A percentile compares a stretch with the other conserved stretches of the same genome.
Conservation (phyloP, 2,888 invertebrate genomes). For the Thalpophila matura region DNA sequence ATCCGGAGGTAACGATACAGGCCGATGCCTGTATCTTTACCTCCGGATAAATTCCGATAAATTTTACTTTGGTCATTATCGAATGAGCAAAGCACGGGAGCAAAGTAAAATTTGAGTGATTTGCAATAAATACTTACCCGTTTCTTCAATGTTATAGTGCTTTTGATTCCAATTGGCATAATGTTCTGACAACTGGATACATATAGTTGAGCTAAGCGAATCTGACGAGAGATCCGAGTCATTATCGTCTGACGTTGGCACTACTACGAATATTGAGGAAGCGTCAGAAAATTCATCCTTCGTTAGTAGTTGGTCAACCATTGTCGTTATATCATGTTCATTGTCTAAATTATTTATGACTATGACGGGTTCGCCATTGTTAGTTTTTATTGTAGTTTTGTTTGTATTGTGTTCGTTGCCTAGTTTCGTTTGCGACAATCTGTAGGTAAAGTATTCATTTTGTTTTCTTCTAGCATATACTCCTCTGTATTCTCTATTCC, state of each 20-base stretch:
- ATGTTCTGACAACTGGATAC: conserved; percentile 30
- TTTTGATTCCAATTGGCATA: background rate
- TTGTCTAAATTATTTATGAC: conserved; percentile 64
- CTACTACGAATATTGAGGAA: conserved; percentile 72
- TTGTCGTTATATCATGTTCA: conserved; percentile 59
- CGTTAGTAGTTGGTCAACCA: conserved; percentile 65
- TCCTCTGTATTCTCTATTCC: conserved; percentile 3
- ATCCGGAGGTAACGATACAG: too few species aligned
- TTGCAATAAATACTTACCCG: conserved; percentile 18
- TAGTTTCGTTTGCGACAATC: conserved; percentile 45
- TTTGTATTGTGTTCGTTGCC: background rate
- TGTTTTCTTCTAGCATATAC: background rate
- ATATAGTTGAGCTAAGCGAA: conserved; percentile 28
- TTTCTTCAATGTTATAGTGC: background rate
- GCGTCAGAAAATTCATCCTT: conserved; percentile 56
- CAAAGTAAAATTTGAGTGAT: background rate
- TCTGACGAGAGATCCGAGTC: conserved; percentile 25
- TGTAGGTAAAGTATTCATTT: conserved; percentile 48
- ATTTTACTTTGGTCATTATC: too few species aligned
- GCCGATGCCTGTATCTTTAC: too few species aligned
- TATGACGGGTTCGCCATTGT: conserved; percentile 52
- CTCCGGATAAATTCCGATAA: too few species aligned
- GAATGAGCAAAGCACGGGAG: too few species aligned
- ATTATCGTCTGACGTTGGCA: conserved; percentile 68
- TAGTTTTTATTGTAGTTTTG: conserved; percentile 10